These are phyloP conservation scores for Ceratosolen fusciceps DNA, from an alignment of 1,140 invertebrate species.

Conservation along the genomic window DNA sequence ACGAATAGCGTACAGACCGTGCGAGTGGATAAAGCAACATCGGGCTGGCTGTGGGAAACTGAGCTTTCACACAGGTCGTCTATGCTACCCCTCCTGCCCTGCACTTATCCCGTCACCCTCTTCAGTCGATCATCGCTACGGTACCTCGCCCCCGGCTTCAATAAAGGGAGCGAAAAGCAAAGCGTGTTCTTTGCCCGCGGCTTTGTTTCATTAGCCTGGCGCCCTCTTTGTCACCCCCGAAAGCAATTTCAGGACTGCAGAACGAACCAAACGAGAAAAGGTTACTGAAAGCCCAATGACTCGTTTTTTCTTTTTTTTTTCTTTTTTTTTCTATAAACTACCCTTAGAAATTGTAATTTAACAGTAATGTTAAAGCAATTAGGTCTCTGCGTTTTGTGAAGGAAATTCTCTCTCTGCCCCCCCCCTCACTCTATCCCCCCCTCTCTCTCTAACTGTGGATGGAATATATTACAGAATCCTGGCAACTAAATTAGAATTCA, in stretches of 20 bases:
- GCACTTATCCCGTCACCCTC: neutral
- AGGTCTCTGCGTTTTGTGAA: no score
- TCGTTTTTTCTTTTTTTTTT: no score
- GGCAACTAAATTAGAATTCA: no score
- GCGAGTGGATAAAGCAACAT: conserved; percentile 12
- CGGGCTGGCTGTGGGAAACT: conserved; percentile 55
- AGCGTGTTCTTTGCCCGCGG: neutral
- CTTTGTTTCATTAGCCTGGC: neutral
- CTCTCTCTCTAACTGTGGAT: no score
- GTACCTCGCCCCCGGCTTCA: neutral
- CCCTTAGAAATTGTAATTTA: no score
- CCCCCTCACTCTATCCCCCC: no score
- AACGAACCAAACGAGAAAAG: no score
- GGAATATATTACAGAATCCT: no score
- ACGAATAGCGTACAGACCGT: neutral
- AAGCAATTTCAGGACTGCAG: neutral
- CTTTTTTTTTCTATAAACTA: no score
- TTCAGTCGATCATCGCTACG: neutral
- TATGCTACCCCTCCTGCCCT: neutral
- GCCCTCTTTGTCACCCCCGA: neutral
- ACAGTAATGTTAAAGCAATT: no score
- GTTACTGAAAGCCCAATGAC: no score
- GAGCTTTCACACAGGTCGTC: conserved; percentile 51
- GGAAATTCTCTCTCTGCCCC: no score
- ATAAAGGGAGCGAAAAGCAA: neutral